A percentile compares a stretch with the other conserved stretches of the same genome.
These are phyloP conservation scores for Acrocephalus kingi DNA, from an alignment of 2,113 vertebrate genomes.

Conservation along the genomic window DNA sequence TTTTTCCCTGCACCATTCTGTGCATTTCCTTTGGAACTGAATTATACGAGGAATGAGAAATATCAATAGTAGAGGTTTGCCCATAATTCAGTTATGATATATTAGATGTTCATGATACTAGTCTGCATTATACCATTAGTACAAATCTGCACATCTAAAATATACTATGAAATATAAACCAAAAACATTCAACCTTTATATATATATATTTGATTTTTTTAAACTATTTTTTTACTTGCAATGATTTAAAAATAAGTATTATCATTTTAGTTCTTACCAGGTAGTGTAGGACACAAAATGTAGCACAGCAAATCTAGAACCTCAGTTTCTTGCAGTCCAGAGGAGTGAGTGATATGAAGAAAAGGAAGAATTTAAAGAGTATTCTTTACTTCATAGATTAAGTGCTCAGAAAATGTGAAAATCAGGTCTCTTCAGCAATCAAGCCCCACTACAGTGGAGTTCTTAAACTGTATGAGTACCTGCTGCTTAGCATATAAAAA, in stretches of 20 bases:
- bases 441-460: neutral
- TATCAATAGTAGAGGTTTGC: neutral
- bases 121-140: neutral
- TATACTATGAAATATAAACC: neutral
- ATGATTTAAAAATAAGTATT: neutral
- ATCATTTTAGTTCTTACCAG: neutral
- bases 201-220: neutral
- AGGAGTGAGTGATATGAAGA: neutral
- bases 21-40: neutral
- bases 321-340: neutral
- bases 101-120: neutral
- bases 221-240: neutral
- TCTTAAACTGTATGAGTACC: neutral
- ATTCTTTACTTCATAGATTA: neutral
- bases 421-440: neutral
- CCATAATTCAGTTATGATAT: neutral
- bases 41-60: neutral
- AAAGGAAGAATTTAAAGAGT: neutral
- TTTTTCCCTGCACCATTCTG: neutral
- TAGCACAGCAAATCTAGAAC: neutral
- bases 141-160: neutral
- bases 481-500: neutral
- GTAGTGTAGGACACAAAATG: neutral
- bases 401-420: neutral
- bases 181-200: neutral